phyloP scores from a whole-genome alignment of 2,113 vertebrate genomes.

The Phrynosoma blainvillii region DNA sequence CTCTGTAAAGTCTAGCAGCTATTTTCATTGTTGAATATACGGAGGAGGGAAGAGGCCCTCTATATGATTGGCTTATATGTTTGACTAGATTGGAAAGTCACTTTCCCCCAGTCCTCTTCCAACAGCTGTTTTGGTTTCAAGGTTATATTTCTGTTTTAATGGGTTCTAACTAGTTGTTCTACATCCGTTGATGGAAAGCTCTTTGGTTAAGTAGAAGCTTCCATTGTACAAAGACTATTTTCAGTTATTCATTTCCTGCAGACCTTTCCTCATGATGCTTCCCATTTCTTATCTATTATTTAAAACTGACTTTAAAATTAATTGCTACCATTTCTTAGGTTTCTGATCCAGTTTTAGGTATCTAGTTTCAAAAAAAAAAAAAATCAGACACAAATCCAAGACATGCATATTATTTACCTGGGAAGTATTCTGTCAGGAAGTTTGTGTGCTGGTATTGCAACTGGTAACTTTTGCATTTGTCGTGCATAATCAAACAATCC shows the following conservation, averaged over 20 bases:
- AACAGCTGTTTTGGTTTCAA: neutral
- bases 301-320: neutral
- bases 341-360: neutral
- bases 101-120: neutral
- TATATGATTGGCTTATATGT: too few relatives aligned
- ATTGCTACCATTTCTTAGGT: neutral
- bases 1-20: neutral
- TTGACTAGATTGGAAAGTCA: neutral
- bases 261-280: too few relatives aligned
- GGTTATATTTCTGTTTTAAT: too few relatives aligned
- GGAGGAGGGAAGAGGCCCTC: neutral
- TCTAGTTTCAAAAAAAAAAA: neutral
- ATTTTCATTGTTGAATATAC: too few relatives aligned
- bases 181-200: too few relatives aligned
- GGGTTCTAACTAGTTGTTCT: too few relatives aligned
- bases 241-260: too few relatives aligned
- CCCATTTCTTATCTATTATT: too few relatives aligned
- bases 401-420: constrained; percentile 77
- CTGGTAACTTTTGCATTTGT: constrained; percentile 96
- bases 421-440: constrained; percentile 98
- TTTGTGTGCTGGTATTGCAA: constrained; percentile 96
- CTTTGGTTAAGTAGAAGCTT: too few relatives aligned
- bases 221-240: too few relatives aligned
- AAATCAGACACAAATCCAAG: neutral
- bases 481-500: constrained; percentile 96